A percentile compares a stretch with the other conserved stretches of the same genome.
Evolutionary conservation across 2,797 vertebrate species (phyloP).

Genomic region (Chelmon rostratus): DNA sequence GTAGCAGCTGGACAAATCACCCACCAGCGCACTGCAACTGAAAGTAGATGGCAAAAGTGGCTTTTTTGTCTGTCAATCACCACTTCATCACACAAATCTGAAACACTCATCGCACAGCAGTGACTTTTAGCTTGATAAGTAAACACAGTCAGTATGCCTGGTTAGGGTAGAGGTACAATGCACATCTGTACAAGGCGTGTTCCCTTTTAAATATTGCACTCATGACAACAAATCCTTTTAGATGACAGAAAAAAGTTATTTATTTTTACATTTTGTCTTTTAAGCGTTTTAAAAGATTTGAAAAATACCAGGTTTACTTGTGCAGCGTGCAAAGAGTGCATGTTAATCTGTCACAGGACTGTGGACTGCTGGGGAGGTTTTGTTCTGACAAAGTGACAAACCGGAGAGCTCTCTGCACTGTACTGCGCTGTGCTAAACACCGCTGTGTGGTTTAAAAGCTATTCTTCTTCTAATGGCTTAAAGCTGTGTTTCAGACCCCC

Average conservation of each 20-base stretch:
- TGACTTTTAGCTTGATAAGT: slow-evolving; percentile 42
- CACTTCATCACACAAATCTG: slow-evolving; percentile 16
- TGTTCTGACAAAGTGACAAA: slow-evolving; percentile 45
- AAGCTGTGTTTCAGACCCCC: slow-evolving; percentile 70
- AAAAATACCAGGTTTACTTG: slow-evolving; percentile 47
- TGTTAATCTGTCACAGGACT: slow-evolving; percentile 65
- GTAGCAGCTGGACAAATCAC: neutral
- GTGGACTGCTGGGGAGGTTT: slow-evolving; percentile 47
- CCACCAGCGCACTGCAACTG: neutral
- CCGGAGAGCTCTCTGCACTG: slow-evolving; percentile 37
- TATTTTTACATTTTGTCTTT: slow-evolving; percentile 63
- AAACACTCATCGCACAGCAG: slow-evolving; percentile 32
- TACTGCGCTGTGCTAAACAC: slow-evolving; percentile 63
- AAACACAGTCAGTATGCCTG: slow-evolving; percentile 46
- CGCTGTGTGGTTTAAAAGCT: slow-evolving; percentile 73
- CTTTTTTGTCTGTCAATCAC: slow-evolving; percentile 41
- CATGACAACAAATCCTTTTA: slow-evolving; percentile 47
- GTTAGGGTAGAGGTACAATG: slow-evolving; percentile 11
- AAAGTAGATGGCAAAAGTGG: slow-evolving; percentile 18
- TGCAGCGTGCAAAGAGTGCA: slow-evolving; percentile 53
- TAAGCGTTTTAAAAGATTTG: slow-evolving; percentile 35
- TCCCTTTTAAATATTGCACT: slow-evolving; percentile 35
- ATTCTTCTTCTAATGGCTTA: slow-evolving; percentile 79
- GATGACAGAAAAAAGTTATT: slow-evolving; percentile 54
- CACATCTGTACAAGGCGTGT: slow-evolving; percentile 62